Evolutionary conservation across 2,888 invertebrate genomes (phyloP), one percentile per base, ranked within the genome.

Genomic region (Ceramica pisi): DNA sequence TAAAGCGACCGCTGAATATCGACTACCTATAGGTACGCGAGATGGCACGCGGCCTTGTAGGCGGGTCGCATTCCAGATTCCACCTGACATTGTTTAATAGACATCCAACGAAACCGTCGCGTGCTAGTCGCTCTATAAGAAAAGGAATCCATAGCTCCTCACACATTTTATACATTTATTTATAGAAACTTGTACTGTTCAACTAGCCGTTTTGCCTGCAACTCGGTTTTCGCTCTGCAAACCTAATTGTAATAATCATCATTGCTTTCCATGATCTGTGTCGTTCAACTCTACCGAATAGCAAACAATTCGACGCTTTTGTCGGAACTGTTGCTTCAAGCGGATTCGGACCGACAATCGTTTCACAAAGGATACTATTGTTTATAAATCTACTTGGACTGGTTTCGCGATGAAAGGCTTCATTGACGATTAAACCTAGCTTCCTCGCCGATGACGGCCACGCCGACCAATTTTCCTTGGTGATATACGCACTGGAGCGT

Each of bases 11-110:
- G 75, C 82, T 86, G 83, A 85, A 84, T 87, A 87, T 87, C 77
- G 82, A 83, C 77, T 86, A 83, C 85, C 83, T 83, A 86, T 83
- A n/a, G n/a, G n/a, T n/a, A 70, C 75, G 81, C 84, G 86, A 88
- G 91, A 90, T 89, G 92, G 90, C 88, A 87, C 89, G 90, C 91
- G 94, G 92, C 93, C 94, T 94, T 94, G 95, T 94, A 92, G 94
- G 92, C 94, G 94, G 94, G 92, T 94, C 93, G 92, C 95, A 95
- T 95, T 95, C 95, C 95, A 90, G 90, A 92, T 90, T 92, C 93
- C 93, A 92, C 91, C 91, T 92, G 92, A 93, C 93, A 94, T 94
- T 94, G 93, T 94, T 93, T 88, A 88, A 89, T 87, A 86, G 84
- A 82, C 73, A 78, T 76, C 78, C 75, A 85, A 85, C 86, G 80